phyloP scores from a whole-genome alignment of 2,113 vertebrate genomes.

The Rhea americana region DNA sequence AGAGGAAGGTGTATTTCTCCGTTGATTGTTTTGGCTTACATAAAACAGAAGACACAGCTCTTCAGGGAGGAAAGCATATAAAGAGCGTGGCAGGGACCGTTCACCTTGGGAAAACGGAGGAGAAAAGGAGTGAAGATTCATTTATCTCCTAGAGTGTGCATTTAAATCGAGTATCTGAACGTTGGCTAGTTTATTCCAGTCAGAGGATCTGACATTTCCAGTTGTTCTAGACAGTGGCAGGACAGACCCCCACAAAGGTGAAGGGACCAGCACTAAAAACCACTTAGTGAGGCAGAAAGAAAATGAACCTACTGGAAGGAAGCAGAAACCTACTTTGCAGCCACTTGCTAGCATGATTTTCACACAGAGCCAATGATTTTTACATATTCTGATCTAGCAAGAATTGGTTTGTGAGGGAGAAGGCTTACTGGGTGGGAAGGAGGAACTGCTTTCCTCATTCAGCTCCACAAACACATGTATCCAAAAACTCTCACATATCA shows the following conservation, averaged over 20 bases:
- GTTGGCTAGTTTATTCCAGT: accelerated
- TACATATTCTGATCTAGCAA: background rate
- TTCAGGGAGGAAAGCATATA: background rate
- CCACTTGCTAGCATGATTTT: background rate
- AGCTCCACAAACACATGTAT: background rate
- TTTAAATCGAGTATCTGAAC: background rate
- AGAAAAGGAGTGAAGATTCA: background rate
- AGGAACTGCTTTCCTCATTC: background rate
- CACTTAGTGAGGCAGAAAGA: background rate
- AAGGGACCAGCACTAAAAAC: background rate
- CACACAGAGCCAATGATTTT: accelerated
- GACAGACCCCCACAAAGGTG: background rate
- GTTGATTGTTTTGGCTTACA: background rate
- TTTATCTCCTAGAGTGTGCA: accelerated
- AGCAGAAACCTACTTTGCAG: background rate
- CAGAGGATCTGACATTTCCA: background rate
- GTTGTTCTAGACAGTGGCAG: accelerated
- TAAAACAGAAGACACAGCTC: background rate
- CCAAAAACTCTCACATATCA: background rate
- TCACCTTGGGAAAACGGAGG: background rate
- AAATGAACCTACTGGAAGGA: background rate
- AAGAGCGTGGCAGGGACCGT: accelerated
- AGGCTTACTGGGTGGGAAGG: background rate
- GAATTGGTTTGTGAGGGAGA: background rate
- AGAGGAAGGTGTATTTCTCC: background rate